Percentiles rank a stretch among this genome's conserved stretches.
phyloP scores from a whole-genome alignment of 2,888 invertebrate species.

The Tinea semifulvella region DNA sequence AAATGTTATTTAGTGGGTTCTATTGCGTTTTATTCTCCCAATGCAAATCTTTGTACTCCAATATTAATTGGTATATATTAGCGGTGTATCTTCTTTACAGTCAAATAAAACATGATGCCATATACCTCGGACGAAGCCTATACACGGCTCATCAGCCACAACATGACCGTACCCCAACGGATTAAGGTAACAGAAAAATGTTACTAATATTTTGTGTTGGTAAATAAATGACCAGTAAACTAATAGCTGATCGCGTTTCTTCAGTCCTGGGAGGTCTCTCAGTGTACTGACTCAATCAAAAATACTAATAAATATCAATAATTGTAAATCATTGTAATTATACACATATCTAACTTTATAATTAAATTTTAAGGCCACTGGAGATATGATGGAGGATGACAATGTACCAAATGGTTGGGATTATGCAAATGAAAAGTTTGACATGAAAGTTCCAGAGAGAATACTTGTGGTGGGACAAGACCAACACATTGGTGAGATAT shows the following conservation, averaged over 20 bases:
- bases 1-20: background rate
- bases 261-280: no score
- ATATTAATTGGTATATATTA: background rate
- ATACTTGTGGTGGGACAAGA: conserved; percentile 88
- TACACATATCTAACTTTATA: no score
- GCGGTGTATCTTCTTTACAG: background rate
- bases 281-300: no score
- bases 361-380: conserved; percentile 72
- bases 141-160: conserved; percentile 57
- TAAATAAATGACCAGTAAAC: no score
- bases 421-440: conserved; percentile 77
- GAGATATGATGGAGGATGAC: conserved; percentile 73
- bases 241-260: no score
- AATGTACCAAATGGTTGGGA: conserved; percentile 71
- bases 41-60: background rate
- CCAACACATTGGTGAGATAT: conserved; percentile 72
- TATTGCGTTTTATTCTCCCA: background rate
- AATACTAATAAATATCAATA: no score
- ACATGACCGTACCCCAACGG: conserved; percentile 61
- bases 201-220: no score
- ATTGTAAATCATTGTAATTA: no score
- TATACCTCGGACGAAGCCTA: conserved; percentile 56
- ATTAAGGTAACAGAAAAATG: conserved; percentile 41
- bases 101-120: conserved; percentile 34
- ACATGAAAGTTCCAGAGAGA: conserved; percentile 94